phyloP scores from a whole-genome alignment of 2,113 vertebrate species.

The Sigmodon hispidus region DNA sequence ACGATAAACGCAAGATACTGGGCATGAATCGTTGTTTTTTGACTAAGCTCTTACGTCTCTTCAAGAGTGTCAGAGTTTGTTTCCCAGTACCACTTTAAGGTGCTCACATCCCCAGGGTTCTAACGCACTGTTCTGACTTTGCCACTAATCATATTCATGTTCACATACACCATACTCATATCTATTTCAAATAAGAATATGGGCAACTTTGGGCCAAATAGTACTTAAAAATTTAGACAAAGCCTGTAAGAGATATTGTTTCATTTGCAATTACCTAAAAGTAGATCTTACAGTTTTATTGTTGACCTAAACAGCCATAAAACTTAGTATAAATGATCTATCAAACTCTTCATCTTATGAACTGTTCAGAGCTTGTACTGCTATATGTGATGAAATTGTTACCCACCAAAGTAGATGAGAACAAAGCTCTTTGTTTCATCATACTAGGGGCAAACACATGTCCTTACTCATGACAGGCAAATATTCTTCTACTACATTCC shows the following conservation, averaged over 20 bases:
- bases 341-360: too few relatives aligned
- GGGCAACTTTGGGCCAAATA: too few relatives aligned
- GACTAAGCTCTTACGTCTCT: background rate
- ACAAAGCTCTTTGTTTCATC: background rate
- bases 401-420: background rate
- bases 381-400: background rate
- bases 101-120: background rate
- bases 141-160: background rate
- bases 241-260: background rate
- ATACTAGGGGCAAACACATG: too few relatives aligned
- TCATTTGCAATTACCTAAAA: background rate
- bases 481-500: background rate
- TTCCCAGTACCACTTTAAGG: too few relatives aligned
- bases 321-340: background rate
- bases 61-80: background rate
- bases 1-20: background rate
- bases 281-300: background rate
- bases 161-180: background rate
- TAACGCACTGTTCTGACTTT: background rate
- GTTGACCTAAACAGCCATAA: background rate
- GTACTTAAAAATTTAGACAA: background rate
- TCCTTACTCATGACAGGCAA: background rate
- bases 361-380: background rate
- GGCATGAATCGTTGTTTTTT: background rate
- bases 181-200: background rate